These are phyloP conservation scores for Drosophila incognita DNA, from an alignment of 2,888 invertebrate species.

Conservation along the genomic window DNA sequence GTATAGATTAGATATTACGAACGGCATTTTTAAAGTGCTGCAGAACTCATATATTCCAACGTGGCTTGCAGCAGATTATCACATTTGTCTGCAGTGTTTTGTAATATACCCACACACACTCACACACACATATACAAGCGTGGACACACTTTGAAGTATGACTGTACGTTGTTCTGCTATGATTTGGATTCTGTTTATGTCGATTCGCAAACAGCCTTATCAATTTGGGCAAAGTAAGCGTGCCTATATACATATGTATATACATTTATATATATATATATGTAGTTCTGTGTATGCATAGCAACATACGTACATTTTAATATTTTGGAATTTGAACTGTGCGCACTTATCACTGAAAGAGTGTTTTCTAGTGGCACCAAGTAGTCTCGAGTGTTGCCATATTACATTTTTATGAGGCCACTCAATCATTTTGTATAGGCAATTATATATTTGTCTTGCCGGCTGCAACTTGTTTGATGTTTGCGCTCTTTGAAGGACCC, in stretches of 20 bases:
- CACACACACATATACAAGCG: background rate
- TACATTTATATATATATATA: too few relatives aligned
- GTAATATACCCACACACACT: background rate
- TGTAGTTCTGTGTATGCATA: background rate
- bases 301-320: constrained; percentile 1
- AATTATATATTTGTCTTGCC: constrained; percentile 17
- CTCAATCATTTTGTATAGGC: background rate
- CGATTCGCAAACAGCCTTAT: constrained; percentile 26
- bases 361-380: constrained; percentile 43
- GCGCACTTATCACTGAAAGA: constrained; percentile 46
- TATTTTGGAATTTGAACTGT: constrained; percentile 52
- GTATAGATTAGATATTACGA: constrained; percentile 13
- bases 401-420: constrained; percentile 1
- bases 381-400: constrained; percentile 1
- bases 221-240: constrained; percentile 55
- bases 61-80: constrained; percentile 30
- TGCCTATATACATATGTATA: constrained; percentile 14
- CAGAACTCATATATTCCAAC: constrained; percentile 27
- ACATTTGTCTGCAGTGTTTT: constrained; percentile 8
- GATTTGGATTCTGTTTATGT: constrained; percentile 35
- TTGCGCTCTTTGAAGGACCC: background rate
- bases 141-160: background rate
- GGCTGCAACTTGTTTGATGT: constrained; percentile 4
- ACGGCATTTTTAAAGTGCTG: constrained; percentile 49
- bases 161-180: constrained; percentile 13